Percentiles rank a stretch among this genome's conserved stretches.
These are phyloP conservation scores for Amphipyra tragopoginis DNA, from an alignment of 2,888 invertebrate genomes.

Conservation along the genomic window DNA sequence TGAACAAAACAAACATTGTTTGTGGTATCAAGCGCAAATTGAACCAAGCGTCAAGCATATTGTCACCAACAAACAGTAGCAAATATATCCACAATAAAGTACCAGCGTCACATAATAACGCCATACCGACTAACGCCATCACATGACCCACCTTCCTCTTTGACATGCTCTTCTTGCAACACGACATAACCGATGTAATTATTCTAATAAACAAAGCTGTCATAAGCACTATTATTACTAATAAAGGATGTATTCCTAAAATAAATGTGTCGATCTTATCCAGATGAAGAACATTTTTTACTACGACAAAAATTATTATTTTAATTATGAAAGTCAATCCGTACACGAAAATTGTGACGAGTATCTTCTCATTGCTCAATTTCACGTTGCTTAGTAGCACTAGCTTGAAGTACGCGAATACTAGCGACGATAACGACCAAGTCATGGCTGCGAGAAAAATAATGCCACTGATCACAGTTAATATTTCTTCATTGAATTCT, in stretches of 20 bases:
- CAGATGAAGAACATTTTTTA: constrained; percentile 2
- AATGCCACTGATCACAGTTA: neutral
- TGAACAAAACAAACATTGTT: constrained; percentile 39
- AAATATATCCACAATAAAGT: constrained; percentile 30
- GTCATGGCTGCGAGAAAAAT: constrained; percentile 33
- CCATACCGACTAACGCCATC: constrained; percentile 54
- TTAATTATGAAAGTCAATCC: constrained; percentile 14
- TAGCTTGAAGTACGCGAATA: constrained; percentile 55
- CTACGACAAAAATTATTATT: constrained; percentile 6
- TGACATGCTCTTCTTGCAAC: constrained; percentile 44
- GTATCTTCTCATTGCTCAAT: constrained; percentile 42
- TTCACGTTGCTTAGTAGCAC: constrained; percentile 45
- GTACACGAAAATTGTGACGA: constrained; percentile 41
- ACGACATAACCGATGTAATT: constrained; percentile 48
- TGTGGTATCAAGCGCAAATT: constrained; percentile 40
- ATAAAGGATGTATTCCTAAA: constrained; percentile 8
- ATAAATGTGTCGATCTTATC: fast-evolving
- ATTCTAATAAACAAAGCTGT: constrained; percentile 50
- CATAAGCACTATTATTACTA: constrained; percentile 41
- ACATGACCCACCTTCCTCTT: constrained; percentile 46
- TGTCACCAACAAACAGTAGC: neutral
- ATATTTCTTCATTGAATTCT: neutral
- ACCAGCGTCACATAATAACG: constrained; percentile 52
- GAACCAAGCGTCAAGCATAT: constrained; percentile 25
- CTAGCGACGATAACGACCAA: constrained; percentile 51